These are phyloP conservation scores for Hemicentrotus pulcherrimus DNA, from an alignment of 35 echinoderm and acorn worm species.

Conservation along the genomic window DNA sequence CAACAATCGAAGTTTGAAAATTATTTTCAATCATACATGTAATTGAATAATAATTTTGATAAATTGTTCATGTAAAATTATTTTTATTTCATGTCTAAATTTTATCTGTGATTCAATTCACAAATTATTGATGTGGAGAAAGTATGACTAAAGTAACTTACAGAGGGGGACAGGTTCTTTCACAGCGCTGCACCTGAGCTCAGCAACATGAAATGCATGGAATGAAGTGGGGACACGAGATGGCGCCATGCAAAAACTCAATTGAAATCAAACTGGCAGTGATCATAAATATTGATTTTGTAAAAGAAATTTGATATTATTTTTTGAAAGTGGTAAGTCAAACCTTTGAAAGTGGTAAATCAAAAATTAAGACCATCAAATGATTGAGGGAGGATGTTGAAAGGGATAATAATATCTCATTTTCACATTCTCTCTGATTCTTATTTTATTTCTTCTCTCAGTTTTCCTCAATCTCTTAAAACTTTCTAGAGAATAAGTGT, in stretches of 20 bases:
- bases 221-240: background rate
- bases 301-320: no score
- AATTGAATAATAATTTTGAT: background rate
- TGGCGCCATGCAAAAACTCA: background rate
- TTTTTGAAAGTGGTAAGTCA: no score
- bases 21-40: background rate
- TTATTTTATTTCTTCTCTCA: no score
- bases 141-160: background rate
- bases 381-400: no score
- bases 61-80: background rate
- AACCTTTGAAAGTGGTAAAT: no score
- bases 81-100: background rate
- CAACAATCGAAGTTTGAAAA: background rate
- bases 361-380: no score
- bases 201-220: background rate
- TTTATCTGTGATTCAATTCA: background rate
- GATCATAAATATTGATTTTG: no score
- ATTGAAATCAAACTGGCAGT: no score
- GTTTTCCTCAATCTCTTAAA: no score
- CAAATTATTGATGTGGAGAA: background rate
- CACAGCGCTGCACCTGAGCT: background rate
- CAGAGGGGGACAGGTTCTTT: constrained; percentile 14
- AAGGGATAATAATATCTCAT: no score
- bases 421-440: no score
- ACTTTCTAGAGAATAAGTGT: no score